Percentiles rank a stretch among this genome's conserved stretches.
Conservation (phyloP, 2,113 vertebrate genomes). For the Eptesicus fuscus region DNA sequence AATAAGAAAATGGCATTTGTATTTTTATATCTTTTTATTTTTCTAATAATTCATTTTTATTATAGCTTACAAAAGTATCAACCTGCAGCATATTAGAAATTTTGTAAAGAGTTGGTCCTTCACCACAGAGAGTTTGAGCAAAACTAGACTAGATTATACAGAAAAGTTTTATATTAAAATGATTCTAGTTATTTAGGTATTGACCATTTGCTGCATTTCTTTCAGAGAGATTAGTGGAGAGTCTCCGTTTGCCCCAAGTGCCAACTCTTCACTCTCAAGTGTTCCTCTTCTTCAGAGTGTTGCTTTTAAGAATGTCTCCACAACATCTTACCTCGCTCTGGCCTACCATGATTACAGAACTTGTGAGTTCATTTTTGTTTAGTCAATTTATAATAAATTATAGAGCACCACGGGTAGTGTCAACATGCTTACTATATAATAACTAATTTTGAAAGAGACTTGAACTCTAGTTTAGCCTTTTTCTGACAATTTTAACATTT, state of each 20-base stretch:
- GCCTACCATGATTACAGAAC: conserved; percentile 99
- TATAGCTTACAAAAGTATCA: conserved; percentile 6
- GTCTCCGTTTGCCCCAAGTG: conserved; percentile 96
- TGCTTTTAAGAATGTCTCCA: conserved; percentile 97
- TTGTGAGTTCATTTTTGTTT: conserved; percentile 84
- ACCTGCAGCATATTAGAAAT: neutral
- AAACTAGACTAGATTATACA: neutral
- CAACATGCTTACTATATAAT: neutral
- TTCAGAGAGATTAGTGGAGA: conserved; percentile 98
- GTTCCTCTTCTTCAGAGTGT: conserved; percentile 98
- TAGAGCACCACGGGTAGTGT: neutral
- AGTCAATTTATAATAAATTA: neutral
- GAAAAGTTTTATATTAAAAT: neutral
- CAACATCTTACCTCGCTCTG: conserved; percentile 98
- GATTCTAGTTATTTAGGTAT: conserved; percentile 30
- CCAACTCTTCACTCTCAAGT: conserved; percentile 99
- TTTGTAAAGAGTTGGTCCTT: neutral
- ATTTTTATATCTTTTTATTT: conserved; percentile 16
- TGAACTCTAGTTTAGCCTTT: neutral
- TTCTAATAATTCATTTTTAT: neutral
- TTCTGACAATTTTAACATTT: neutral
- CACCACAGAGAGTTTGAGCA: neutral
- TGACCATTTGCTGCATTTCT: conserved; percentile 71
- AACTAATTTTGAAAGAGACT: neutral
- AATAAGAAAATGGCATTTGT: conserved; percentile 3